Evolutionary conservation across 2,113 vertebrate genomes (phyloP), one percentile per base, ranked within the genome.

Genomic region (Mola mola): DNA sequence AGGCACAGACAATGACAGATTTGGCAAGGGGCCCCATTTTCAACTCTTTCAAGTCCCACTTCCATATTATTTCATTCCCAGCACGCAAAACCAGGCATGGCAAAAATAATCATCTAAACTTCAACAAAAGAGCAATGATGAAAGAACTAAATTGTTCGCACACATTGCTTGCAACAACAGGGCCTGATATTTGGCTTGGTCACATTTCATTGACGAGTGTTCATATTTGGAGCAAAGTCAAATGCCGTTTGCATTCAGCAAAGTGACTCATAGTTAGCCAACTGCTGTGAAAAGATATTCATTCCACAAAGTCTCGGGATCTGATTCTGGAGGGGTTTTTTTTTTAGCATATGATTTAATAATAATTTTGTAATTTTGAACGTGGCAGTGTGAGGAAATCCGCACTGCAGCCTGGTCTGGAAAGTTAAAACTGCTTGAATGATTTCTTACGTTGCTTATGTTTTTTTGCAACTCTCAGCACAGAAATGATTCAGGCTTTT

Each of bases 261-360:
- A 65, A 49, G 64, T 81, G 78, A 78, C 26, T 84, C 71, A 72
- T 29, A 8, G 46, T 47, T 48, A 20, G 33, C 40, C 29, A 58
- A 63, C 60, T 75, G 66, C 66, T 65, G 48, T 53, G 48, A 47
- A 24, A 56, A 59, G 58, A 52, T 40, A 47, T 60, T 65, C 31
- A 48, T 61, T 75, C 49, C 46, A 53, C 38, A 41, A 40, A 60
- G 22, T 46, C 24, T 51, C 44, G 40, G 33, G 48, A 62, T 43
- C 19, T 26, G 6, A 2, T 22, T 50, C n/a, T 33, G 28, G 19
- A 16, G 36, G n/a, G n/a, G 9, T 33, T 1, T 33, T 24, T 57
- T 51, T 33, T 58, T 13, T 6, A 21, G 42, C 44, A 50, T 25
- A n/a, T 12, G 46, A 57, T 64, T 49, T 22, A 26, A 17, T 25